These are phyloP conservation scores for Periophthalmus magnuspinnatus DNA, from an alignment of 2,797 vertebrate genomes.

Conservation along the genomic window DNA sequence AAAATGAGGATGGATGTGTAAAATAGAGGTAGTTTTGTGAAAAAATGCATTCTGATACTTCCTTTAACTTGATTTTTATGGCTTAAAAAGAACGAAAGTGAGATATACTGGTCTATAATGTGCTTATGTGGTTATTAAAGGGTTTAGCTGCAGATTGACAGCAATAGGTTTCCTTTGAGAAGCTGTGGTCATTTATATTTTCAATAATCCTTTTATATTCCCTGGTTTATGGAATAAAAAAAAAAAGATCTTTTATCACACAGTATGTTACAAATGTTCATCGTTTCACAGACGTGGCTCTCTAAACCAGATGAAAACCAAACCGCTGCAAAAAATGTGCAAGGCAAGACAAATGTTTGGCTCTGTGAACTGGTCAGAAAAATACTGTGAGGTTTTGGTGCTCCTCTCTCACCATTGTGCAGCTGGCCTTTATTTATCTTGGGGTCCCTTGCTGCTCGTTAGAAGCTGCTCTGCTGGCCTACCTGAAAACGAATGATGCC, in stretches of 20 bases:
- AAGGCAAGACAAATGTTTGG: no score
- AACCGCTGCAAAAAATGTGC: not conserved
- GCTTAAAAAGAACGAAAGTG: no score
- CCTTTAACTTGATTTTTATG: no score
- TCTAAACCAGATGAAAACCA: not conserved
- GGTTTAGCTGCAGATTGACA: no score
- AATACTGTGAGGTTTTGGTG: not conserved
- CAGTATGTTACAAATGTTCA: not conserved
- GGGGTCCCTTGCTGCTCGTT: constrained; percentile 9
- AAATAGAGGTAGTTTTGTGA: no score
- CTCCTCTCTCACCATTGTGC: constrained; percentile 5
- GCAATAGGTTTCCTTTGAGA: no score
- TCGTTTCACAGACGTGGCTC: not conserved
- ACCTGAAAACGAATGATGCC: not conserved
- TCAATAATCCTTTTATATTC: not conserved
- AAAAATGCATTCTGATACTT: no score
- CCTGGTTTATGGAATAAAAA: not conserved
- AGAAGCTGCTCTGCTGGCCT: not conserved
- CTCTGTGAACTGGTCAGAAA: not conserved
- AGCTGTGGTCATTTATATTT: no score
- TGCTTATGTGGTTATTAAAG: no score
- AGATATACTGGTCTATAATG: no score
- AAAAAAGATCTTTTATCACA: not conserved
- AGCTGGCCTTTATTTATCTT: constrained; percentile 11
- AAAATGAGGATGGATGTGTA: no score